Conservation (phyloP, 2,888 invertebrate species). For the Aphelenchoides bicaudatus region DNA sequence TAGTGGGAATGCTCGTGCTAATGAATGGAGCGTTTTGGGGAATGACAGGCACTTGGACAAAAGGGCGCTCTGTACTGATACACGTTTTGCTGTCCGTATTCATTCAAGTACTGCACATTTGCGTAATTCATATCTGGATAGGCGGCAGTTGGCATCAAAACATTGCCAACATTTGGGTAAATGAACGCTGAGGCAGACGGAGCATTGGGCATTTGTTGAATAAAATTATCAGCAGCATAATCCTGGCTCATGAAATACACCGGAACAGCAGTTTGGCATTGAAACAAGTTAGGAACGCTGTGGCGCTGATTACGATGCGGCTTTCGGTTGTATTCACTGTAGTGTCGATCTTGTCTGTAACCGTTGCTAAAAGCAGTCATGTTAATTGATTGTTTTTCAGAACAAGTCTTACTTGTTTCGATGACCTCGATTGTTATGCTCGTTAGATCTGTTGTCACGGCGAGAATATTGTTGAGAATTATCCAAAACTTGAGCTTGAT, state of each 20-base stretch:
- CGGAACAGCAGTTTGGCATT: neutral
- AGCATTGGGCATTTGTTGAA: neutral
- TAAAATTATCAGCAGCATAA: neutral
- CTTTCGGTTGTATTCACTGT: neutral
- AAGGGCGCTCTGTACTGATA: neutral
- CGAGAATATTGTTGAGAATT: neutral
- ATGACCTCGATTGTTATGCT: no score
- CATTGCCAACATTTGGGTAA: constrained; percentile 2
- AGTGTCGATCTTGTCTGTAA: neutral
- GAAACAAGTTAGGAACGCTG: neutral
- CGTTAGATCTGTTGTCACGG: neutral
- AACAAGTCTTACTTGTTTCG: neutral
- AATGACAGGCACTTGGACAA: no score
- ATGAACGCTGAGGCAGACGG: neutral
- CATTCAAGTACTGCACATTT: constrained; percentile 7
- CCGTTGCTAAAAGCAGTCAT: neutral
- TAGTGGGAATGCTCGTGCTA: no score
- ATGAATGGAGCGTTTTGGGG: no score
- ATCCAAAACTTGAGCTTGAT: no score
- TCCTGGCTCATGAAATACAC: neutral
- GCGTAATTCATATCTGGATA: constrained; percentile 4
- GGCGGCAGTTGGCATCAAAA: constrained; percentile 1
- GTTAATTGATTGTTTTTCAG: neutral
- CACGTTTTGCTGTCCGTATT: constrained; percentile 1
- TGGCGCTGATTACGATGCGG: neutral